Base-by-base conservation (phyloP, 1,140 invertebrate genomes). In the Hestina assimilis region DNA sequence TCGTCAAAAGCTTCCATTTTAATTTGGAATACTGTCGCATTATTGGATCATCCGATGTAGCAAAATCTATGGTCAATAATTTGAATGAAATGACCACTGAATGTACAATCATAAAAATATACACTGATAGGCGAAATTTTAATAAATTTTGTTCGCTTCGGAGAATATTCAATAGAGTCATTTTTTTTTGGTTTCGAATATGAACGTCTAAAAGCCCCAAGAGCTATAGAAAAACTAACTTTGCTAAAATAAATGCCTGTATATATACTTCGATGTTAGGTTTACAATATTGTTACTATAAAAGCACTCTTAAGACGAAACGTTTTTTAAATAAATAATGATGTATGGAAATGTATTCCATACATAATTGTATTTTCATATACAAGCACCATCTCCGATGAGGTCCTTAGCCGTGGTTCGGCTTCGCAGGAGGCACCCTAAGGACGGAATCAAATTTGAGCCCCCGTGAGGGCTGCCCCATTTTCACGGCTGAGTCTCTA, bases 1-100 rank as follows among this genome's bases (percentile, higher is more conserved):
- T 59, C n/a, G 69, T 72, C 19, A 72, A 50, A 8, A 72, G 35
- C 60, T 59, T 66, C 69, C 69, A 72, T 38, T 66, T 66, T 11
- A 59, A 26, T 55, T 59, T 59, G 3, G 48, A 29, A 35, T 69
- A 69, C 14, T 40, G 9, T 35, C 43, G 45, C 9, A 72, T 11
- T 12, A 47, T 41, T 9, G 41, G 35, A 28, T 69, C 69, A 19
- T 59, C 46, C 1, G 63, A 60, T 17, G 47, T 7, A 24, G 50
- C 53, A 48, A 64, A 72, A 26, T 66, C 61, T 38, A 57, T 58
- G 9, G 45, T 46, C 4, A 69, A 26, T 11, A 69, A 23, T 9
- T 20, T 21, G 4, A 40, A 11, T 3, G 66, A 24, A 17, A 62
- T 35, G 12, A 59, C n/a, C 14, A 55, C 20, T 31, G 65, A 48